Evolutionary conservation across 2,797 vertebrate species (phyloP).

Genomic region (Oryzias sinensis): DNA sequence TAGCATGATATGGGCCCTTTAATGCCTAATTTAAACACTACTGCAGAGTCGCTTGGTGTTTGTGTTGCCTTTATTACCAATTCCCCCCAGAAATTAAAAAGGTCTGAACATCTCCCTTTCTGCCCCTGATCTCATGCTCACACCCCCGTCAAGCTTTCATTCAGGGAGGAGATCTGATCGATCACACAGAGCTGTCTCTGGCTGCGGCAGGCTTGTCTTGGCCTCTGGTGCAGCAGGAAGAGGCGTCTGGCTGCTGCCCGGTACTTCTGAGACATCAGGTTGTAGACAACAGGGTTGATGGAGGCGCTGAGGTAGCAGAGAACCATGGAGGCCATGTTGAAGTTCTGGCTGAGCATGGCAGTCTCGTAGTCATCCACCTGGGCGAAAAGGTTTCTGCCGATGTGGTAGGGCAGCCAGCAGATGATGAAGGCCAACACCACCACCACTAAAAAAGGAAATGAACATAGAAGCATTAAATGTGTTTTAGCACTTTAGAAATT

Average conservation of each 20-base stretch:
- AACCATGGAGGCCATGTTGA: constrained; percentile 86
- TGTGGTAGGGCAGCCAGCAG: constrained; percentile 90
- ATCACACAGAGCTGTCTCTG: constrained; percentile 57
- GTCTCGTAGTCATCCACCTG: constrained; percentile 76
- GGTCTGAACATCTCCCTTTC: constrained; percentile 1
- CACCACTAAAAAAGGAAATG: constrained; percentile 67
- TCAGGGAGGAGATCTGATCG: constrained; percentile 64
- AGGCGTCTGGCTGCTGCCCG: constrained; percentile 81
- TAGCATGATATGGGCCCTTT: too few relatives aligned
- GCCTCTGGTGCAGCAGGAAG: constrained; percentile 67
- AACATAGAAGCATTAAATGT: neutral
- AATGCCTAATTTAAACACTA: too few relatives aligned
- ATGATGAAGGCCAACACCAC: constrained; percentile 87
- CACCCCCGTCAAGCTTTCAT: constrained; percentile 69
- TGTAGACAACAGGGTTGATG: constrained; percentile 89
- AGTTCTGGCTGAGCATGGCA: constrained; percentile 83
- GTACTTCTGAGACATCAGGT: constrained; percentile 87
- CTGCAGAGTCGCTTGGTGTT: too few relatives aligned
- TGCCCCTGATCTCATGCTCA: constrained; percentile 32
- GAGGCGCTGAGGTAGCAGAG: constrained; percentile 89
- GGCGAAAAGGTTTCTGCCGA: constrained; percentile 87
- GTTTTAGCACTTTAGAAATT: neutral
- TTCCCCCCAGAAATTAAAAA: too few relatives aligned
- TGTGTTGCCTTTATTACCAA: too few relatives aligned
- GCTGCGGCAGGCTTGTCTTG: constrained; percentile 24